A percentile compares a stretch with the other conserved stretches of the same genome.
These are phyloP conservation scores for Sminthurides bifidus DNA, from an alignment of 1,140 invertebrate genomes.

Conservation along the genomic window DNA sequence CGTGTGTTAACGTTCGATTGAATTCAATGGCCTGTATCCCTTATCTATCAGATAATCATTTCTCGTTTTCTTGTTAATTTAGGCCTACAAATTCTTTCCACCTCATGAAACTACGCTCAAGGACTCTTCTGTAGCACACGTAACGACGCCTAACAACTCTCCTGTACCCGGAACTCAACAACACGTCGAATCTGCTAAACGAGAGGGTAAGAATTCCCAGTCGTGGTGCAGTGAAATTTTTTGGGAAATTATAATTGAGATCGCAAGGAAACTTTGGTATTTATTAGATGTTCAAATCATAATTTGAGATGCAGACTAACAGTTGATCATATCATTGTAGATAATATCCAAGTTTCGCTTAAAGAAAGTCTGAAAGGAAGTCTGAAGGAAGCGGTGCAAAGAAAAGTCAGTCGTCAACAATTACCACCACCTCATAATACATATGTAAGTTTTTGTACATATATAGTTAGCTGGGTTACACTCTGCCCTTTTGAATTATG, in stretches of 20 bases:
- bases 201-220: too few relatives aligned
- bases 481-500: not conserved
- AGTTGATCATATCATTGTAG: slow-evolving; percentile 14
- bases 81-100: slow-evolving; percentile 24
- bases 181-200: too few relatives aligned
- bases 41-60: not conserved
- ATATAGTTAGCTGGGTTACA: not conserved
- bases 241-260: too few relatives aligned
- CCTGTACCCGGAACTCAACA: too few relatives aligned
- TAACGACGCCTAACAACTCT: too few relatives aligned
- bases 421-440: slow-evolving; percentile 19
- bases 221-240: too few relatives aligned
- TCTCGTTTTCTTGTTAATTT: not conserved
- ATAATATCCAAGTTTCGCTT: slow-evolving; percentile 19
- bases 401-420: slow-evolving; percentile 13
- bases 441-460: slow-evolving; percentile 18
- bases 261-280: too few relatives aligned
- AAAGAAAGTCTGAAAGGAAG: too few relatives aligned
- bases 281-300: too few relatives aligned
- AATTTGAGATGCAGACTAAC: too few relatives aligned
- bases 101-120: too few relatives aligned
- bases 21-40: not conserved
- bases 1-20: not conserved
- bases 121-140: too few relatives aligned
- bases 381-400: slow-evolving; percentile 26